phyloP scores from a whole-genome alignment of 1,140 invertebrate genomes.

The Berghia stephanieae region DNA sequence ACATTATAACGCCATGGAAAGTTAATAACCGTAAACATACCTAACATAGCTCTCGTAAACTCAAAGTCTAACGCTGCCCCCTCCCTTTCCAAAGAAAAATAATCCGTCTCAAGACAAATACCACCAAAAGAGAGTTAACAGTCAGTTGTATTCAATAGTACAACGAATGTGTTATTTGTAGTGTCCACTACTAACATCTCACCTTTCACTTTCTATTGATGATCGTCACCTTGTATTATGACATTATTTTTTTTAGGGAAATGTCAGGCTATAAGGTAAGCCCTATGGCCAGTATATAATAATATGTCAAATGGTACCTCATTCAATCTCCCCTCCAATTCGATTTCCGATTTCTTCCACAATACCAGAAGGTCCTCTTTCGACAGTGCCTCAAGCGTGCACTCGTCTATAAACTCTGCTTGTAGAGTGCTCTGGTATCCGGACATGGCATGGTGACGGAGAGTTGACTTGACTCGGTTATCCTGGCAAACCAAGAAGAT shows the following conservation, averaged over 20 bases:
- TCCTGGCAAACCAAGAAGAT: constrained; percentile 44
- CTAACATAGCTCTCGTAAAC: too few relatives aligned
- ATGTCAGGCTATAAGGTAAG: background rate
- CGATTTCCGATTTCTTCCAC: constrained; percentile 60
- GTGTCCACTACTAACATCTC: too few relatives aligned
- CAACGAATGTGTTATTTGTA: too few relatives aligned
- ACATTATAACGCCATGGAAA: too few relatives aligned
- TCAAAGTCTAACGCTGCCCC: too few relatives aligned
- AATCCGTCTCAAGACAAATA: too few relatives aligned
- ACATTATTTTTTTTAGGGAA: background rate
- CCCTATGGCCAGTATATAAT: background rate
- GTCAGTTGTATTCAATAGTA: too few relatives aligned
- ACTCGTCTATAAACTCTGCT: constrained; percentile 48
- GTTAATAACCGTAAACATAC: too few relatives aligned
- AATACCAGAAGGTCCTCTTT: constrained; percentile 58
- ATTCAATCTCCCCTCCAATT: constrained; percentile 51
- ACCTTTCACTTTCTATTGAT: too few relatives aligned
- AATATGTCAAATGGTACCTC: constrained; percentile 16
- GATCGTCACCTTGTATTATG: too few relatives aligned
- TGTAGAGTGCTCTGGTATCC: constrained; percentile 43
- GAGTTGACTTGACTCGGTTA: constrained; percentile 56
- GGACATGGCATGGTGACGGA: constrained; percentile 51
- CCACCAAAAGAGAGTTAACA: too few relatives aligned
- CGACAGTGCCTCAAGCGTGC: constrained; percentile 55
- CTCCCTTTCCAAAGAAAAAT: too few relatives aligned